These are phyloP conservation scores for Atethmia centrago DNA, from an alignment of 2,888 invertebrate genomes.

Conservation along the genomic window DNA sequence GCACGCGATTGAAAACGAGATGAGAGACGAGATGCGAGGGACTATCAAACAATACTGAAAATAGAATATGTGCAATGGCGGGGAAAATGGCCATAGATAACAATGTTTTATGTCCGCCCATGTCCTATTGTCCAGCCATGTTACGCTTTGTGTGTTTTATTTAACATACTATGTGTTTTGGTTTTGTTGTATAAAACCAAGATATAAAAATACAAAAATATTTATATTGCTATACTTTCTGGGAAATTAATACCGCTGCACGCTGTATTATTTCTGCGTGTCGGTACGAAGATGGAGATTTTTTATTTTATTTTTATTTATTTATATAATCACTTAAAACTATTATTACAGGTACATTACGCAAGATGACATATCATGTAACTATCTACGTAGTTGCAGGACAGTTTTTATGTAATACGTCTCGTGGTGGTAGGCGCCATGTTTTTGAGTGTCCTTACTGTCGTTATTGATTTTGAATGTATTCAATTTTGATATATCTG, in stretches of 20 bases:
- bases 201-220: background rate
- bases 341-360: too few species aligned
- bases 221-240: background rate
- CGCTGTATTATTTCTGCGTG: too few species aligned
- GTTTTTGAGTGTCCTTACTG: too few species aligned
- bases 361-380: too few species aligned
- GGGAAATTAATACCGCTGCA: background rate
- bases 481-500: too few species aligned
- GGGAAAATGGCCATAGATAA: conserved; percentile 42
- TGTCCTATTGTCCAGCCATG: conserved; percentile 17
- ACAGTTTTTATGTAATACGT: background rate
- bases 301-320: too few species aligned
- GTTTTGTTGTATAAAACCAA: background rate
- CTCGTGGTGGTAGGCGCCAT: background rate
- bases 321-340: too few species aligned
- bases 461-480: too few species aligned
- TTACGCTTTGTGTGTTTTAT: conserved; percentile 20
- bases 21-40: conserved; percentile 15
- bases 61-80: conserved; percentile 46
- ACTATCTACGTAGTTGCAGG: background rate
- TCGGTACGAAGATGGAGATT: too few species aligned
- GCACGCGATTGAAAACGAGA: conserved; percentile 34
- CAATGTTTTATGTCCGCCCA: conserved; percentile 41
- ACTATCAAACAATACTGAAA: conserved; percentile 40
- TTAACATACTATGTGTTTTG: background rate